Evolutionary conservation across 2,113 vertebrate species (phyloP), one percentile per base, ranked within the genome.

Genomic region (Naja naja): DNA sequence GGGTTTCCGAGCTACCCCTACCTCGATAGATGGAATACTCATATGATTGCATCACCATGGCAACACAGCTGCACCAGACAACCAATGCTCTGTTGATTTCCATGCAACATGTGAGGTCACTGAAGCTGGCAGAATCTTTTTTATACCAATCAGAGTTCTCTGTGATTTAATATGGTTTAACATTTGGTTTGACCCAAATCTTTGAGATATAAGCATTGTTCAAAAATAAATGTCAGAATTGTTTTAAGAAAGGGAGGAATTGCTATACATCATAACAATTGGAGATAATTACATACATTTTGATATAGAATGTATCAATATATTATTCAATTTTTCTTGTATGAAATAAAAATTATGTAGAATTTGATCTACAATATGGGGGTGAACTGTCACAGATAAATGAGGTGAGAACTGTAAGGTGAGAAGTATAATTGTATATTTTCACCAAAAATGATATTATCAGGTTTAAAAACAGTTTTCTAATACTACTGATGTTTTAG

Each of bases 11-110:
- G 91, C 96, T 96, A 95, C 96, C 94, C 95, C 94, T 94, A 93
- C 94, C 95, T 94, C 27, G 93, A 95, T 96, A 97, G 96, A 98
- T 97, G 95, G 96, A 96, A 95, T 91, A 95, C 95, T 96, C 94
- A 53, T 92, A 96, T 94, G 97, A 97, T 94, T 94, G 94, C 91
- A 64, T 97, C 90, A 93, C 96, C 96, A 97, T 94, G 91, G 97
- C 94, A 97, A 97, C 95, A 90, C 93, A 85, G 92, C 95, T 95
- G 95, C 94, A 94, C 95, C 6, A 93, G 94, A 97, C 94, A 96
- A 93, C 94, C 95, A 96, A 93, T 4, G 43, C 93, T 93, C 92
- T 89, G 87, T 93, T 95, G 94, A 96, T 96, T 97, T 96, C 94
- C 94, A 95, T 97, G 95, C 56, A 95, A 94, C 94, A 56, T 64